Conservation (phyloP, 1,140 invertebrate species). For the Danaus melanippus region DNA sequence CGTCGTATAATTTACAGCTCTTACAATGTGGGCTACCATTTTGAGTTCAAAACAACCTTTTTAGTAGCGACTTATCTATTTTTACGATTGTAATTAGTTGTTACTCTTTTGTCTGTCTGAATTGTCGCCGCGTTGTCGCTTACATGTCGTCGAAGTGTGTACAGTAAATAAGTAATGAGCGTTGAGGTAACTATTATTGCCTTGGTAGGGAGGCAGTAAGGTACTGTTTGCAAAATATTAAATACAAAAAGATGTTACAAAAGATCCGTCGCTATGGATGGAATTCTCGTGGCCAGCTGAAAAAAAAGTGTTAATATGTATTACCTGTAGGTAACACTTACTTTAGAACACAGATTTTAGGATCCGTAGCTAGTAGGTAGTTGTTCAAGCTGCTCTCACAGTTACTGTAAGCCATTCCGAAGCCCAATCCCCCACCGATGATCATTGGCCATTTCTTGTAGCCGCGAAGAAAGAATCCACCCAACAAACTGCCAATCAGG, state of each 20-base stretch:
- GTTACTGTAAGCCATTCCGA: constrained; percentile 60
- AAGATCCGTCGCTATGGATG: too few relatives aligned
- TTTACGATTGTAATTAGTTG: constrained; percentile 42
- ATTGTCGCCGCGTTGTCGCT: constrained; percentile 25
- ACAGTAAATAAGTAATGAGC: constrained; percentile 16
- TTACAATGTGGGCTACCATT: constrained; percentile 38
- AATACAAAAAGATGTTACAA: not conserved
- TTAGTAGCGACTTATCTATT: constrained; percentile 31
- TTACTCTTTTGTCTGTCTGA: constrained; percentile 10
- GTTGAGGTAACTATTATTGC: constrained; percentile 18
- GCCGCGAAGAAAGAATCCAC: constrained; percentile 54
- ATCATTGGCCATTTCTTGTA: constrained; percentile 50
- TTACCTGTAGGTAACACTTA: constrained; percentile 22
- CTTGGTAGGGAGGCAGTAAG: constrained; percentile 6
- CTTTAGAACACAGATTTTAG: constrained; percentile 49
- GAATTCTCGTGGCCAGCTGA: too few relatives aligned
- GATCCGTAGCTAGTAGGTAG: constrained; percentile 45
- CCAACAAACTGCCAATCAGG: constrained; percentile 54
- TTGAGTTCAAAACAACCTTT: constrained; percentile 27
- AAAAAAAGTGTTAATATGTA: too few relatives aligned
- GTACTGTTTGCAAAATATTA: constrained; percentile 5
- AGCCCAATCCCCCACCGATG: constrained; percentile 51
- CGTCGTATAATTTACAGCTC: constrained; percentile 37
- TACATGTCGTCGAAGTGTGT: constrained; percentile 18
- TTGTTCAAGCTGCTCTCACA: constrained; percentile 60